Conservation (phyloP, 2,888 invertebrate species). For the Platycheirus albimanus region DNA sequence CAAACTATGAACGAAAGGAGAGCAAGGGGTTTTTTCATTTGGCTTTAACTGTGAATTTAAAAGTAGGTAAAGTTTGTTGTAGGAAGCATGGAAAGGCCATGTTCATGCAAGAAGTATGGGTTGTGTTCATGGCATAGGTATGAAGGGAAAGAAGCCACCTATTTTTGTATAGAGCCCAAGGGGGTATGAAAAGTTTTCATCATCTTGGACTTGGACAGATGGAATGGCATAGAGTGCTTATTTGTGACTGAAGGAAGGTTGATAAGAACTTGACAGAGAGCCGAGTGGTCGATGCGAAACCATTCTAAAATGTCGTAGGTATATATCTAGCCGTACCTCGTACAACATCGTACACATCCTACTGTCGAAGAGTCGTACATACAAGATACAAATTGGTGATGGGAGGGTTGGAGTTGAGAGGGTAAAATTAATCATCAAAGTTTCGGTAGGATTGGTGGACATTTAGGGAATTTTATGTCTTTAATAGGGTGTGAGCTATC, state of each 20-base stretch:
- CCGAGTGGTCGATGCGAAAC: constrained; percentile 36
- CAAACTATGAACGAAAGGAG: neutral
- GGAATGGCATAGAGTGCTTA: constrained; percentile 22
- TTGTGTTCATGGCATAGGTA: neutral
- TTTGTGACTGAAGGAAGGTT: neutral
- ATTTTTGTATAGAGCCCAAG: constrained; percentile 34
- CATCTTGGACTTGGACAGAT: constrained; percentile 34
- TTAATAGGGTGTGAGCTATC: neutral
- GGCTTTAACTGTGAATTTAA: constrained; percentile 63
- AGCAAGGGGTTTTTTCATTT: constrained; percentile 18
- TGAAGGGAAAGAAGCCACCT: constrained; percentile 2
- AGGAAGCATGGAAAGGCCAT: constrained; percentile 13
- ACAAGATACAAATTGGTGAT: too few species aligned
- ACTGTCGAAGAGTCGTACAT: too few species aligned
- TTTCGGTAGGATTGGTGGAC: constrained; percentile 22
- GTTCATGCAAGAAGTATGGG: neutral
- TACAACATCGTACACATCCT: too few species aligned
- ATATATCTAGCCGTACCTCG: too few species aligned
- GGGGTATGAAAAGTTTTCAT: constrained; percentile 59
- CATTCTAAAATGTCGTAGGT: constrained; percentile 40
- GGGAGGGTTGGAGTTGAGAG: neutral
- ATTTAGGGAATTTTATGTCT: constrained; percentile 15
- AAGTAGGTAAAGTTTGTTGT: constrained; percentile 41
- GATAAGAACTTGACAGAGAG: constrained; percentile 18
- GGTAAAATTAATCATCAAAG: constrained; percentile 52